phyloP scores from a whole-genome alignment of 2,888 invertebrate species.

The Dyspetes luteomarginatus region DNA sequence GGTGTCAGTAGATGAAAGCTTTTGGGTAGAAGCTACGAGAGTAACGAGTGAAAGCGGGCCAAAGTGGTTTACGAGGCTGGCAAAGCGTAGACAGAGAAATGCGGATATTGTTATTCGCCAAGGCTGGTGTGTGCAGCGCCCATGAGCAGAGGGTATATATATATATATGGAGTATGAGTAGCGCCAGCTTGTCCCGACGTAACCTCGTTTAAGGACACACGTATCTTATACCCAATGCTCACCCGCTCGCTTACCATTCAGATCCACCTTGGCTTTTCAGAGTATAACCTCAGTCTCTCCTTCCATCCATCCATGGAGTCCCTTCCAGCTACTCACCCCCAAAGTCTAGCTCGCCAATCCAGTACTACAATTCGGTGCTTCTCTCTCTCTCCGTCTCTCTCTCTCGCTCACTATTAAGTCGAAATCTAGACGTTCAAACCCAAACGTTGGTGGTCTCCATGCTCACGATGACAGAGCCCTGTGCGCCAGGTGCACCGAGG shows the following conservation, averaged over 20 bases:
- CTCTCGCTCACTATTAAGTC: neutral
- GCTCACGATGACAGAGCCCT: slow-evolving; percentile 20
- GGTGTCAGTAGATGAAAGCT: slow-evolving; percentile 55
- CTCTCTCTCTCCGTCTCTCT: slow-evolving; percentile 11
- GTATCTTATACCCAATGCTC: slow-evolving; percentile 64
- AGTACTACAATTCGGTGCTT: slow-evolving; percentile 19
- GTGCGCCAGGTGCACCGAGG: slow-evolving; percentile 26
- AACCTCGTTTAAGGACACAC: slow-evolving; percentile 73
- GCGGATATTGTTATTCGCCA: slow-evolving; percentile 65
- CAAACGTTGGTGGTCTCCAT: slow-evolving; percentile 44
- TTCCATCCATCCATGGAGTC: neutral
- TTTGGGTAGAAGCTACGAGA: slow-evolving; percentile 57
- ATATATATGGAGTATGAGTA: slow-evolving; percentile 69
- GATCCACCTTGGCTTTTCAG: slow-evolving; percentile 47
- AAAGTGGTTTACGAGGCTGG: slow-evolving; percentile 55
- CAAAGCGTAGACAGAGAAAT: slow-evolving; percentile 54
- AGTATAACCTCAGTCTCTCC: slow-evolving; percentile 6
- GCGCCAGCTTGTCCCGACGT: slow-evolving; percentile 76
- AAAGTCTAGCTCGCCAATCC: slow-evolving; percentile 29
- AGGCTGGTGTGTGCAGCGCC: slow-evolving; percentile 49
- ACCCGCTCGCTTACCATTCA: slow-evolving; percentile 44
- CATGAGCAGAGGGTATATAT: slow-evolving; percentile 28
- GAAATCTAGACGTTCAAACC: slow-evolving; percentile 41
- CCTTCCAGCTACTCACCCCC: neutral
- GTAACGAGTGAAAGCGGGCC: slow-evolving; percentile 63